A percentile compares a stretch with the other conserved stretches of the same genome.
Conservation (phyloP, 2,113 vertebrate genomes). For the Syrmaticus mikado region DNA sequence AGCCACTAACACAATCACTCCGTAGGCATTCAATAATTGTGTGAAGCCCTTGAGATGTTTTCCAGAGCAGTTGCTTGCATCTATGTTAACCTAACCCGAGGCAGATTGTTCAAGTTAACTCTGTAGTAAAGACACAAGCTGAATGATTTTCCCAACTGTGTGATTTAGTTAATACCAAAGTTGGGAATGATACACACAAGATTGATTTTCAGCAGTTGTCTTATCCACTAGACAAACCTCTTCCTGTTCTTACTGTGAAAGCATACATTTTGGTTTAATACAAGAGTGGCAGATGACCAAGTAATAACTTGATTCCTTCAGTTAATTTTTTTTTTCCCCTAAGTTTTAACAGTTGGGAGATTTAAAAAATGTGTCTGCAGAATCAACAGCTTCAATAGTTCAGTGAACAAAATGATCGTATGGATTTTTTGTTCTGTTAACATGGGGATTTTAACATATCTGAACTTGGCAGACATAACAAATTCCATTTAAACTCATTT, state of each 20-base stretch:
- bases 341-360: conserved; percentile 43
- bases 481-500: conserved; percentile 31
- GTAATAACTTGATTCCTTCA: neutral
- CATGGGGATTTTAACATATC: conserved; percentile 34
- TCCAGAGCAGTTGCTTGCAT: neutral
- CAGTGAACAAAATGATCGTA: conserved; percentile 39
- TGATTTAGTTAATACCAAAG: neutral
- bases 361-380: conserved; percentile 19
- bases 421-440: neutral
- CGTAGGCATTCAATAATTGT: neutral
- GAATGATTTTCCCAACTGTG: neutral
- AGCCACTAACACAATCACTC: neutral
- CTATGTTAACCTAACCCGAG: fast-evolving
- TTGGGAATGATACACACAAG: neutral
- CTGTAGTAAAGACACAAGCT: neutral
- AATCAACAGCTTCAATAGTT: conserved; percentile 43
- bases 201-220: neutral
- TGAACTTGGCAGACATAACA: conserved; percentile 18
- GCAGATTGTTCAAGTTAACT: neutral
- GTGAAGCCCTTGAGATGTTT: neutral
- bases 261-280: neutral
- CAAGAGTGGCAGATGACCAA: conserved; percentile 16
- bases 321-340: neutral
- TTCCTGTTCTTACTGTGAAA: neutral
- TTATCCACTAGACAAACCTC: neutral